Conservation (phyloP, 2,888 invertebrate genomes). For the Tipula lateralis region DNA sequence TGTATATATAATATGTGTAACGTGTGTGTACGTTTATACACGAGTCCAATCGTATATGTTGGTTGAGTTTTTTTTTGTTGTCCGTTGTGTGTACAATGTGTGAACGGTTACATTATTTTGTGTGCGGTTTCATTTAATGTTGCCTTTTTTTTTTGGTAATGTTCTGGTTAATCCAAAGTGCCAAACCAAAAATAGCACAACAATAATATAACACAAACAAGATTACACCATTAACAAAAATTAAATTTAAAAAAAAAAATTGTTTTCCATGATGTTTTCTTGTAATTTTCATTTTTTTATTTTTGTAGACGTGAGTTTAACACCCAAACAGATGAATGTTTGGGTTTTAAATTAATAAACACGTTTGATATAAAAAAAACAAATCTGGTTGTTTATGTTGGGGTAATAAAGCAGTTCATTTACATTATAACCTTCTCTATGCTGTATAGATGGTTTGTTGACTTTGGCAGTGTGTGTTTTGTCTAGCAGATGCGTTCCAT, state of each 20-base stretch:
- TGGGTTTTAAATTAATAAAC: neutral
- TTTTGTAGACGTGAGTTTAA: neutral
- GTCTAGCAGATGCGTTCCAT: no score
- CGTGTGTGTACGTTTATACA: neutral
- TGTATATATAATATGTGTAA: no score
- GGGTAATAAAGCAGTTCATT: neutral
- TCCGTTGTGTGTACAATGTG: neutral
- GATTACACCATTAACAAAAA: conserved; percentile 9
- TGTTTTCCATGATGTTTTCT: neutral
- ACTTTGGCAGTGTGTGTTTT: no score
- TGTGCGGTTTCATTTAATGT: neutral
- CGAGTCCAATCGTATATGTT: neutral
- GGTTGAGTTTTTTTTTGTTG: neutral
- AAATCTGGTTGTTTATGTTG: neutral
- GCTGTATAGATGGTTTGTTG: no score
- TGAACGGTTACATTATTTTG: conserved; percentile 1
- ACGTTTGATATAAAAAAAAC: neutral
- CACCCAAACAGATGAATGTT: neutral
- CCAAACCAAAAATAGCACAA: conserved; percentile 11
- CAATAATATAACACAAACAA: neutral
- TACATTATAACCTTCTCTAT: no score
- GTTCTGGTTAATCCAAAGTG: neutral
- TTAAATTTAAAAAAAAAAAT: neutral
- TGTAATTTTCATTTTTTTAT: neutral
- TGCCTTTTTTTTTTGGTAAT: neutral